A percentile compares a stretch with the other conserved stretches of the same genome.
Evolutionary conservation across 2,113 vertebrate species (phyloP).

Genomic region (Orthonyx spaldingii): DNA sequence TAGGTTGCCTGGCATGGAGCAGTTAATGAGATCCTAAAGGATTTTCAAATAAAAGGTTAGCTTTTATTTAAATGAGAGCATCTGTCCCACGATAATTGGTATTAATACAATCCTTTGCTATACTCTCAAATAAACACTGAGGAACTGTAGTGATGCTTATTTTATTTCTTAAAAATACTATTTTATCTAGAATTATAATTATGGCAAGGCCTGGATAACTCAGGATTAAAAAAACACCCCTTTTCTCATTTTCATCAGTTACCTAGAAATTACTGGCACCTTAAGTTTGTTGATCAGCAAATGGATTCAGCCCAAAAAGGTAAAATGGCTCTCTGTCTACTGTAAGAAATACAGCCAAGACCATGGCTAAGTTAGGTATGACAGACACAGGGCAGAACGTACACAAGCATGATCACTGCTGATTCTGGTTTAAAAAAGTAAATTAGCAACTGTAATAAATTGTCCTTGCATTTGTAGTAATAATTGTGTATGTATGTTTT

Average conservation of each 20-base stretch:
- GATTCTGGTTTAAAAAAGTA: not conserved
- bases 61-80: not conserved
- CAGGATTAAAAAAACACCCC: not conserved
- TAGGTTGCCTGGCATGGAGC: not conserved
- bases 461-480: not conserved
- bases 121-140: not conserved
- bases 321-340: not conserved
- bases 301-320: not conserved
- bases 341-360: not conserved
- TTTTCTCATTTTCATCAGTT: not conserved
- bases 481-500: not conserved
- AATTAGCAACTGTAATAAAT: not conserved
- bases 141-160: not conserved
- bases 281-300: not conserved
- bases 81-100: not conserved
- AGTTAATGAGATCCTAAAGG: slow-evolving; percentile 45
- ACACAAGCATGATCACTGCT: not conserved
- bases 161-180: not conserved
- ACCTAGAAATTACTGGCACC: not conserved
- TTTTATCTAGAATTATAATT: not conserved
- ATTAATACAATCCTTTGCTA: not conserved
- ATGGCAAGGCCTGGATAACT: not conserved
- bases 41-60: slow-evolving; percentile 48
- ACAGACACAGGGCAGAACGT: not conserved
- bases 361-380: not conserved